Conservation (phyloP, 2,113 vertebrate genomes). For the Argyrosomus japonicus region DNA sequence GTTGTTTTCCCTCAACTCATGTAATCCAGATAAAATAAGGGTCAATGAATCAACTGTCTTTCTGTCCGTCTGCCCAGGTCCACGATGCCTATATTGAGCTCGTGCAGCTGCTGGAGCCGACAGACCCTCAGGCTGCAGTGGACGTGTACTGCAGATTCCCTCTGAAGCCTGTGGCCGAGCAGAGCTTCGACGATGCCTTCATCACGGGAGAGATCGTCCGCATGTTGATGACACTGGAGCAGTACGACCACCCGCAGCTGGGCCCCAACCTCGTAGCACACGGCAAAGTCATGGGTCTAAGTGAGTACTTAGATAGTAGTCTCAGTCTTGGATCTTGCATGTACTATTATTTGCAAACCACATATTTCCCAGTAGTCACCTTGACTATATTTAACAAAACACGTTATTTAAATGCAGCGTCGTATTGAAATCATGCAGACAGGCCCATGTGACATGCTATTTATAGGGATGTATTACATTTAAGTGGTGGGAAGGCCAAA, state of each 20-base stretch:
- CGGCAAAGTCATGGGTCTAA: conserved; percentile 82
- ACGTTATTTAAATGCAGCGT: neutral
- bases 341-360: neutral
- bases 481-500: conserved; percentile 12
- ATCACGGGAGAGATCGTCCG: conserved; percentile 80
- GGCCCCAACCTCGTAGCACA: conserved; percentile 71
- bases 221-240: conserved; percentile 76
- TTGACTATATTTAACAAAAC: conserved; percentile 33
- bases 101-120: conserved; percentile 72
- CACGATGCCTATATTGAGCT: conserved; percentile 80
- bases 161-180: conserved; percentile 69
- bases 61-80: conserved; percentile 56
- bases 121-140: conserved; percentile 74
- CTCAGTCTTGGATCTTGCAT: neutral
- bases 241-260: conserved; percentile 77
- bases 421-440: conserved; percentile 32
- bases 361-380: neutral
- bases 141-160: conserved; percentile 81
- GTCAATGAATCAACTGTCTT: neutral
- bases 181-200: conserved; percentile 81
- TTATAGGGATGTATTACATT: conserved; percentile 52
- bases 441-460: conserved; percentile 38
- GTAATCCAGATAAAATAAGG: conserved; percentile 1
- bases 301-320: conserved; percentile 46
- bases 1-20: neutral